Base-by-base conservation (phyloP, 2,113 vertebrate genomes). In the Haemorhous mexicanus region DNA sequence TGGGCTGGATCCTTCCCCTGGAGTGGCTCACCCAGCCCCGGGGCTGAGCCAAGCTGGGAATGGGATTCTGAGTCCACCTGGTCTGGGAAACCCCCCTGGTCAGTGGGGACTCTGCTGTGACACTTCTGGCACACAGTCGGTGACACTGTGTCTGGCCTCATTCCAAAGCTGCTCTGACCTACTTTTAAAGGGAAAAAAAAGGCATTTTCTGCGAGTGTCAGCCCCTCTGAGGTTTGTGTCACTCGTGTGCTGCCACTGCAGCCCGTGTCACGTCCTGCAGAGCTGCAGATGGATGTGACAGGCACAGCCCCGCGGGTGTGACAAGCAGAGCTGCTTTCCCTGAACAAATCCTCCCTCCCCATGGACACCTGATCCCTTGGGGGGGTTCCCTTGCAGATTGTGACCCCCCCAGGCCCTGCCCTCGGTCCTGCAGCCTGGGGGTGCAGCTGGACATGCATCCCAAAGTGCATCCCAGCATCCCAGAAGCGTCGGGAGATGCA, bases 401-500 rank as follows among this genome's bases (percentile, higher is more conserved):
- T 47, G 28, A 39, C 43, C 43, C 84, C 68, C 84, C 47, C 68
- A 26, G 87, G n/a, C 23, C 4, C 0, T 23, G 3, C 39, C 70
- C 3, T 0, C 1, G 1, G 11, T 14, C 5, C 61, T 41, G 66
- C 80, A 81, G 55, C 92, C 77, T 8, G 37, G 13, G 27, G 27
- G 5, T 52, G 85, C 52, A 20, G 37, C 50, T 1, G 11, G 84
- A 59, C 72, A 93, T 8, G 73, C 75, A 50, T 46, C 66, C 41
- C 30, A 11, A 39, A 61, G 46, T 69, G 77, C 77, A 37, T 67
- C 52, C 62, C 21, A 20, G 33, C 79, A 37, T 76, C 66, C 70
- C 27, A 0, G 23, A 49, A 53, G 55, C 49, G 37, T 9, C 1
- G 2, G 4, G 2, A 27, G 58, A 17, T 0, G 12, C 58, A 3